A percentile compares a stretch with the other conserved stretches of the same genome.
phyloP scores from a whole-genome alignment of 1,140 invertebrate genomes.

The Platorchestia sp. region DNA sequence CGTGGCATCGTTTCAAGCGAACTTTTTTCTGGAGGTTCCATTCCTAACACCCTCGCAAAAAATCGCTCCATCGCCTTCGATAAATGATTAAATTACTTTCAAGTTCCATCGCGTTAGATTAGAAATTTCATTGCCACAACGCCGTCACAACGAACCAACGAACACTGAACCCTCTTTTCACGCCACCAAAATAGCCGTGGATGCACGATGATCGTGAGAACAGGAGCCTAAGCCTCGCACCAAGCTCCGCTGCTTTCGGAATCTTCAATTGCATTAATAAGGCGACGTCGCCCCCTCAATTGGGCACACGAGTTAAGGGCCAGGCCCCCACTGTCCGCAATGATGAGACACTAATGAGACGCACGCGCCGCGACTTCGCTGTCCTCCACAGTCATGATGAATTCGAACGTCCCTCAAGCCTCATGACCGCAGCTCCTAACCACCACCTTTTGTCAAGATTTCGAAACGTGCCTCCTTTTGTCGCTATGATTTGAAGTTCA shows the following conservation, averaged over 20 bases:
- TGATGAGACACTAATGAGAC: background rate
- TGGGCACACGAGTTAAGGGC: conserved; percentile 4
- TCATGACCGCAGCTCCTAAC: background rate
- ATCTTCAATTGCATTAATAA: conserved; percentile 1
- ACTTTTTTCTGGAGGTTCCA: no score
- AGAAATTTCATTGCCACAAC: no score
- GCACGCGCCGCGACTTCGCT: background rate
- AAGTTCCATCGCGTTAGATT: no score
- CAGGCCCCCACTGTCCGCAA: background rate
- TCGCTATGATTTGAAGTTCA: background rate
- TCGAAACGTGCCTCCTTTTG: background rate
- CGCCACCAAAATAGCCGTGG: background rate
- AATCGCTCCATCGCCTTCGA: no score
- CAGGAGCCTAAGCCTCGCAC: background rate
- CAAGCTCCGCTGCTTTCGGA: background rate
- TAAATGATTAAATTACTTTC: no score
- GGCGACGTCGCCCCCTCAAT: background rate
- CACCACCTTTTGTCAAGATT: background rate
- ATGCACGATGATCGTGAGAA: background rate
- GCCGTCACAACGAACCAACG: background rate
- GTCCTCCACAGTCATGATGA: background rate
- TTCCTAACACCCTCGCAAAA: no score
- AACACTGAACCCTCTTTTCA: background rate
- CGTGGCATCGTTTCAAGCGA: no score
- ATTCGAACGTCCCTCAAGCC: background rate